phyloP scores from a whole-genome alignment of 2,113 vertebrate species.

The Oncorhynchus gorbuscha region DNA sequence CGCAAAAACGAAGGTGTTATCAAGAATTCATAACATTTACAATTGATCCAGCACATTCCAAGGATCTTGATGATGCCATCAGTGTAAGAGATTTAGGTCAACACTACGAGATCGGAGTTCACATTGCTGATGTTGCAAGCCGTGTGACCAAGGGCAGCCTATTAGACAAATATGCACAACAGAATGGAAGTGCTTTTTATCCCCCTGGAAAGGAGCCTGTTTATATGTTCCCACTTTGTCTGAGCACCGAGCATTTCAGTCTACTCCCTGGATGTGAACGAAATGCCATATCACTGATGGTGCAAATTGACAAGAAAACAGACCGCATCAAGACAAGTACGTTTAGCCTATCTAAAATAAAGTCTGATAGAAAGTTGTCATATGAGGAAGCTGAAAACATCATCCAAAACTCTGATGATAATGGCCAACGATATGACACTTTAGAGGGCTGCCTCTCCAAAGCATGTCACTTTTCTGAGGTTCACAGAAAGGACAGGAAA shows the following conservation, averaged over 20 bases:
- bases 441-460: conserved; percentile 76
- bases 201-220: conserved; percentile 54
- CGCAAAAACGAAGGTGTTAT: neutral
- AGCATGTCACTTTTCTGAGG: conserved; percentile 78
- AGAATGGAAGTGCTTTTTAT: conserved; percentile 74
- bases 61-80: conserved; percentile 84
- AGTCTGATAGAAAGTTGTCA: conserved; percentile 74
- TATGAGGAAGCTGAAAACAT: conserved; percentile 79
- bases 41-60: conserved; percentile 73
- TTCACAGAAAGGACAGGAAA: conserved; percentile 71
- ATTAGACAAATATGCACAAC: conserved; percentile 75
- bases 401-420: conserved; percentile 50
- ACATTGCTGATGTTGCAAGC: conserved; percentile 84
- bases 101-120: conserved; percentile 83
- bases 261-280: conserved; percentile 71
- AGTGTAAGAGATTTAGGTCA: conserved; percentile 76
- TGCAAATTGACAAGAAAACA: conserved; percentile 72
- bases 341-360: conserved; percentile 73
- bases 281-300: conserved; percentile 80
- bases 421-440: conserved; percentile 39
- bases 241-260: conserved; percentile 77
- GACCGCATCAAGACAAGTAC: conserved; percentile 44
- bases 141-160: conserved; percentile 66
- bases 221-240: conserved; percentile 75
- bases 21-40: conserved; percentile 77